Percentiles rank a stretch among this genome's conserved stretches.
Conservation (phyloP, 2,113 vertebrate genomes). For the Nothocercus nigrocapillus region DNA sequence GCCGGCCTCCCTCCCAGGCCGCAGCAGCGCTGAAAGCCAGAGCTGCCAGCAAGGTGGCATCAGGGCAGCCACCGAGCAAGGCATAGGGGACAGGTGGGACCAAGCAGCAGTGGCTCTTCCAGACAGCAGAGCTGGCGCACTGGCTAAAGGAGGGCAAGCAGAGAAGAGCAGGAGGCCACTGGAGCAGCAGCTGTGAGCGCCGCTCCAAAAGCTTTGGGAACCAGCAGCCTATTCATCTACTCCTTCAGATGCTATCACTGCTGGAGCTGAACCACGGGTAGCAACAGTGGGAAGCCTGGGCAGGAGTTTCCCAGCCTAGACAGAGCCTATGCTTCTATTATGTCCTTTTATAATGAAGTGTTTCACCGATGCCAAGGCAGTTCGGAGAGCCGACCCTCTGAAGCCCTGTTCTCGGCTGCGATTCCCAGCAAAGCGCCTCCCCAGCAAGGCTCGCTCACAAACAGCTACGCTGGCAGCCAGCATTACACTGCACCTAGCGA, state of each 20-base stretch:
- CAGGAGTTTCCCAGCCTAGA: background rate
- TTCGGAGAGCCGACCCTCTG: constrained; percentile 20
- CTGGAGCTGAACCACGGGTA: background rate
- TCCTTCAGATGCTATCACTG: background rate
- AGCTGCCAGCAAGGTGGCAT: background rate
- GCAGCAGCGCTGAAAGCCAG: background rate
- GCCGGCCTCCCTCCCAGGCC: background rate
- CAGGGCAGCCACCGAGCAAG: background rate
- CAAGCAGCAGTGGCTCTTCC: background rate
- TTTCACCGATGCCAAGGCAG: constrained; percentile 30
- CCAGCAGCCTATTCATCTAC: background rate
- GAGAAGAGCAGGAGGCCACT: background rate
- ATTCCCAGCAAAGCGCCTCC: constrained; percentile 35
- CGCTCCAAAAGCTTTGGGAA: background rate
- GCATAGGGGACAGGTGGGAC: accelerated
- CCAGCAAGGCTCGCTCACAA: background rate
- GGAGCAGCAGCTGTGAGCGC: background rate
- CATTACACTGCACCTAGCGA: background rate
- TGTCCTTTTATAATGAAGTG: background rate
- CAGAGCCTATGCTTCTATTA: background rate
- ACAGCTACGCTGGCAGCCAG: constrained; percentile 47
- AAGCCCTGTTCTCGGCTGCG: background rate
- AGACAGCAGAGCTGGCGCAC: background rate
- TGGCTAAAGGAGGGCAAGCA: background rate
- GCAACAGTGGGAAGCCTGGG: background rate